phyloP scores from a whole-genome alignment of 2,797 vertebrate species.

The Smutsia gigantea region DNA sequence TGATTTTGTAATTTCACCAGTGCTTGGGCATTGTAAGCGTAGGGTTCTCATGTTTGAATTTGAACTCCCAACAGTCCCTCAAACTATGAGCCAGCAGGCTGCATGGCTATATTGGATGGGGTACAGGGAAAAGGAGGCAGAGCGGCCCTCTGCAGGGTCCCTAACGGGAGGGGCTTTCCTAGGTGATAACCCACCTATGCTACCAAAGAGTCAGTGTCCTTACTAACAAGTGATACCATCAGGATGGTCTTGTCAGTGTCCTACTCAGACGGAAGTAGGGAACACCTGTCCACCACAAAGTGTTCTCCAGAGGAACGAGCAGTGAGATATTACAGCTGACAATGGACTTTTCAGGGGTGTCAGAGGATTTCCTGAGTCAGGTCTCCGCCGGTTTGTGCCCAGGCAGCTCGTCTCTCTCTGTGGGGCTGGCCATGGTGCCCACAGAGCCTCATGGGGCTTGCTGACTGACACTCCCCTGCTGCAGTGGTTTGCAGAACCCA shows the following conservation, averaged over 20 bases:
- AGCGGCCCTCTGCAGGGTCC: background rate
- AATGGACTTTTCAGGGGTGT: background rate
- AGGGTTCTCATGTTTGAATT: background rate
- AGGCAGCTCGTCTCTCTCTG: background rate
- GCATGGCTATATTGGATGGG: background rate
- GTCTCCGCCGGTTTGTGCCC: background rate
- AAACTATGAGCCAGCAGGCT: background rate
- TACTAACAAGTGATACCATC: background rate
- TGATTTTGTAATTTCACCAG: conserved; percentile 52
- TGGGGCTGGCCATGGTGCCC: background rate
- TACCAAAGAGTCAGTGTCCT: background rate
- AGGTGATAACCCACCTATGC: background rate
- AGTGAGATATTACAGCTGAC: background rate
- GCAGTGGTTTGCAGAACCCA: background rate
- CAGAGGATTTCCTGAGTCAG: background rate
- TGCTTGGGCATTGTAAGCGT: background rate
- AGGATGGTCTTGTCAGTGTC: background rate
- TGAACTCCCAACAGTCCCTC: background rate
- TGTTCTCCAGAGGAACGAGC: background rate
- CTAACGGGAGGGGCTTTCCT: background rate
- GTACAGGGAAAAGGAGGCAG: background rate
- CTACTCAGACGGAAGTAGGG: background rate
- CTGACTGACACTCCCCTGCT: background rate
- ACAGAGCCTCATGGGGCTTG: background rate
- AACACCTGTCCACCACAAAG: background rate